Percentiles rank a stretch among this genome's conserved stretches.
Evolutionary conservation across 2,797 vertebrate species (phyloP).

Genomic region (Peromyscus eremicus): DNA sequence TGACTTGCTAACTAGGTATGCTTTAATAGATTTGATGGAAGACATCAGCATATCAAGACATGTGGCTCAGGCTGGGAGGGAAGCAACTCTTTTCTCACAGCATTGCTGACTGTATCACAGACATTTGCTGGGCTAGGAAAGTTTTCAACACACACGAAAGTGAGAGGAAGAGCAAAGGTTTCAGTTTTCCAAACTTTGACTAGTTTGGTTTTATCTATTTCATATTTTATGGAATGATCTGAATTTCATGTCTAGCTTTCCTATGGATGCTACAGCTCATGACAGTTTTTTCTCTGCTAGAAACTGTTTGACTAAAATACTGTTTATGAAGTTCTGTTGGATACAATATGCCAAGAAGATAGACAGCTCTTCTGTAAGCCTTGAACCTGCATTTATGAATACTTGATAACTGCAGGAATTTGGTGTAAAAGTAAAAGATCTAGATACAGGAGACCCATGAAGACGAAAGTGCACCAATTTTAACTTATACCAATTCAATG

Average conservation of each 20-base stretch:
- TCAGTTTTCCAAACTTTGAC: constrained; percentile 74
- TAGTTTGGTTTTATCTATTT: constrained; percentile 59
- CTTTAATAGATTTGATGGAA: constrained; percentile 87
- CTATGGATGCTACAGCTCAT: constrained; percentile 46
- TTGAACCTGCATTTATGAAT: constrained; percentile 3
- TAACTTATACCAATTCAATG: background rate
- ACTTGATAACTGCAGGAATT: background rate
- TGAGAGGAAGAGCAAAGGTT: constrained; percentile 80
- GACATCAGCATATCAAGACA: constrained; percentile 79
- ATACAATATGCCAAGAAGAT: constrained; percentile 72
- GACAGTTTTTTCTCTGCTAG: constrained; percentile 49
- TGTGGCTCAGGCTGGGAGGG: constrained; percentile 81
- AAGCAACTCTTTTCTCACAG: constrained; percentile 71
- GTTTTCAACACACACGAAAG: constrained; percentile 84
- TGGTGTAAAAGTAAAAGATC: background rate
- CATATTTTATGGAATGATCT: constrained; percentile 54
- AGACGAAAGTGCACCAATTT: constrained; percentile 4
- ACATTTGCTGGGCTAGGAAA: constrained; percentile 80
- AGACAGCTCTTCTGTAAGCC: constrained; percentile 40
- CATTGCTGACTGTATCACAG: constrained; percentile 81
- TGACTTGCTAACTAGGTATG: constrained; percentile 85
- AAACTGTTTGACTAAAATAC: constrained; percentile 65
- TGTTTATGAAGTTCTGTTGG: constrained; percentile 70
- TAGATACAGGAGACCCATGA: background rate
- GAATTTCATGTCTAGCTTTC: constrained; percentile 64